phyloP scores from a whole-genome alignment of 2,888 invertebrate species.

The Fragum whitleyi region DNA sequence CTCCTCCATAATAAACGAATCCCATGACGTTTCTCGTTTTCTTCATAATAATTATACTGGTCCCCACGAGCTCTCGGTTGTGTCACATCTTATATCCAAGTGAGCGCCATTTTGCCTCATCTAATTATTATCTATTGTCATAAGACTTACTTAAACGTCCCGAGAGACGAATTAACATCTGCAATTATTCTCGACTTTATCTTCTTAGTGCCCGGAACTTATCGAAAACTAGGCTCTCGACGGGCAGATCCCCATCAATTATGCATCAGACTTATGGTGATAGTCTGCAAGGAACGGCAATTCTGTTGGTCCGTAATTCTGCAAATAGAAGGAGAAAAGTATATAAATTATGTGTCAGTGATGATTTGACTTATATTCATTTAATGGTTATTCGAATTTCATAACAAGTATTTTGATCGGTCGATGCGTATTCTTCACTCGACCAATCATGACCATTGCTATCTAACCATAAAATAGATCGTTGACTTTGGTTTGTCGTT shows the following conservation, averaged over 20 bases:
- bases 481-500: no score
- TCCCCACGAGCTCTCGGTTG: not conserved
- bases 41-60: not conserved
- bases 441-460: no score
- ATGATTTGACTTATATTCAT: no score
- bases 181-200: conserved; percentile 26
- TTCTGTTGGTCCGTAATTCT: not conserved
- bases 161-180: conserved; percentile 22
- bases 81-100: not conserved
- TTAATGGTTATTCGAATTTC: no score
- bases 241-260: conserved; percentile 8
- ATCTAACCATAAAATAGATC: no score
- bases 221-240: not conserved
- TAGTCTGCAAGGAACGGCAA: not conserved
- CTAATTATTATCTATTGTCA: conserved; percentile 17
- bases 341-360: no score
- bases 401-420: no score
- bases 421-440: no score
- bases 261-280: conserved; percentile 12
- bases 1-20: no score
- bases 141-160: not conserved
- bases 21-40: not conserved
- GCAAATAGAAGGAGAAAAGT: not conserved
- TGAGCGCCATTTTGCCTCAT: not conserved
- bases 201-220: conserved; percentile 8